Evolutionary conservation across 2,888 invertebrate species (phyloP).

Genomic region (Tipula vernalis): DNA sequence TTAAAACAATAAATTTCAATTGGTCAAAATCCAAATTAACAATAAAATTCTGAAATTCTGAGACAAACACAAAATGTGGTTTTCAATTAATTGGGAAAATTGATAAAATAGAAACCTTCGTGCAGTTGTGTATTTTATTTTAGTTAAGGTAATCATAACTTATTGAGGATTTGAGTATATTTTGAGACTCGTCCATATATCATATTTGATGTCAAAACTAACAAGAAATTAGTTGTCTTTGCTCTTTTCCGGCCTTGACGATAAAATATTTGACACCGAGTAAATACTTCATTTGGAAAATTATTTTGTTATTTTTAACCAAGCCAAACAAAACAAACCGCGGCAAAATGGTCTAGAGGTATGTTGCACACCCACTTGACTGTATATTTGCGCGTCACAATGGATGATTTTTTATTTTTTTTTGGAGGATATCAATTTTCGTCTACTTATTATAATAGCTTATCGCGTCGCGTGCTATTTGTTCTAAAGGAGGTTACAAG

Average conservation of each 20-base stretch:
- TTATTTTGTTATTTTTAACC: background rate
- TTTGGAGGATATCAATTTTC: background rate
- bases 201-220: background rate
- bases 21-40: background rate
- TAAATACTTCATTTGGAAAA: background rate
- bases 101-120: background rate
- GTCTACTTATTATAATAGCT: background rate
- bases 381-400: background rate
- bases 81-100: background rate
- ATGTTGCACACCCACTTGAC: background rate
- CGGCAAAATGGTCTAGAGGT: background rate
- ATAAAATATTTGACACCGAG: background rate
- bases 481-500: background rate
- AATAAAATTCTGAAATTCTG: background rate
- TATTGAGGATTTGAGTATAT: background rate
- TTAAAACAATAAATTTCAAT: background rate
- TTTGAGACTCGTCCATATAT: background rate
- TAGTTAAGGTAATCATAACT: background rate
- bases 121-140: background rate
- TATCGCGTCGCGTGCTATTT: background rate
- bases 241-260: background rate
- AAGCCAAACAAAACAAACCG: background rate
- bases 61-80: background rate
- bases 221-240: background rate
- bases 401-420: background rate